Evolutionary conservation across 2,113 vertebrate species (phyloP).

Genomic region (Orcinus orca): DNA sequence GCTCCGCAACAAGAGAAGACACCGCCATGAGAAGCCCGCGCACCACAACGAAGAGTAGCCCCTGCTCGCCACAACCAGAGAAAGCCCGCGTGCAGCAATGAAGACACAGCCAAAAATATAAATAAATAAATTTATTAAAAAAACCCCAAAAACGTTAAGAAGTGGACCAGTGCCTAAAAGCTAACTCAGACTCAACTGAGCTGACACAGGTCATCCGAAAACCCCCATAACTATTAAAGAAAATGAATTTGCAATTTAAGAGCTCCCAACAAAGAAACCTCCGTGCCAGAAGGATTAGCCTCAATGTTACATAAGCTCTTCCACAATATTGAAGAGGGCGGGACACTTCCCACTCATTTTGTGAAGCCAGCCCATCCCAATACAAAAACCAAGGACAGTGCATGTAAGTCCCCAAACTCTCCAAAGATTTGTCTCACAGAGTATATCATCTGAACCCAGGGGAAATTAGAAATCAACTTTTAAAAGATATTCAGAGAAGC

Average conservation of each 20-base stretch:
- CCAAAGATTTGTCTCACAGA: background rate
- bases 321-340: too few species aligned
- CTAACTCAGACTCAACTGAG: background rate
- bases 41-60: too few species aligned
- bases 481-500: background rate
- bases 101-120: too few species aligned
- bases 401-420: background rate
- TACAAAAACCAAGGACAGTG: background rate
- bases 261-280: background rate
- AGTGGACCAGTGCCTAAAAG: too few species aligned
- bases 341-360: background rate
- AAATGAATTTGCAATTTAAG: background rate
- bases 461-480: background rate
- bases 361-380: background rate
- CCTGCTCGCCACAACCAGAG: too few species aligned
- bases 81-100: fast-evolving
- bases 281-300: too few species aligned
- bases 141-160: fast-evolving
- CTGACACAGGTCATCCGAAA: too few species aligned
- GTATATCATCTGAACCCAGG: background rate
- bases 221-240: too few species aligned
- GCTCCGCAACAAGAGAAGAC: too few species aligned
- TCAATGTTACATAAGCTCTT: background rate
- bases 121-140: too few species aligned
- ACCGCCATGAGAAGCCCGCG: too few species aligned